Base-by-base conservation (phyloP, 2,888 invertebrate species). In the Archips xylosteana region DNA sequence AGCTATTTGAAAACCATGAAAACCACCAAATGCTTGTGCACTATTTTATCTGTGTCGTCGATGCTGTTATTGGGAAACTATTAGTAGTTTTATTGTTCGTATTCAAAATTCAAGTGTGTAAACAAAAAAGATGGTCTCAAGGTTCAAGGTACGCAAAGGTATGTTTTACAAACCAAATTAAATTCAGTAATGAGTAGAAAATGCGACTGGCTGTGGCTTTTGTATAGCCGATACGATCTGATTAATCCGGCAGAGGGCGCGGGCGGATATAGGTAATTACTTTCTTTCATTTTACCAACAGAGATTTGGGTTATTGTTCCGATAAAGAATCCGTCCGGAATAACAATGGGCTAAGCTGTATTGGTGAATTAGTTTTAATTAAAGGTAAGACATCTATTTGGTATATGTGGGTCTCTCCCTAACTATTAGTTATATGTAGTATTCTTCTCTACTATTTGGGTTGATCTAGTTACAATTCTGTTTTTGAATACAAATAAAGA, bases 171-270 rank as follows among this genome's bases (percentile, higher is more conserved):
- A 10, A 32, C 3, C 23, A 57, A 32, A 57, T 3, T 9, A 57
- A 10, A 57, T 10, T 57, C 57, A 12, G 57, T 32, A 57, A 12
- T 10, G 32, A 32, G 32, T 23, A 57, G 32, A 32, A 57, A 57
- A 57, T 12, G 32, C 51, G 51, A 8, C 60, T 60, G 51, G 15
- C 60, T 45, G 34, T n/a, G 45, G 39, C 63, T 64, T 59, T 60
- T 69, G 32, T 59, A 49, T 42, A n/a, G 12, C 39, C 57, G 45
- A 59, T 39, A 49, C 36, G 57, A 63, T 51, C 49, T 59, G 67
- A 73, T 73, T 73, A 73, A 73, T 69, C 63, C 63, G 67, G 6
- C 34, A 73, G 68, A 57, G 68, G 63, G 68, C 72, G 62, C 59
- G 8, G n/a, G 45, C n/a, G 60, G 54, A 57, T 69, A 69, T 13